Conservation (phyloP, 2,113 vertebrate genomes). For the Dipodomys stephensi region DNA sequence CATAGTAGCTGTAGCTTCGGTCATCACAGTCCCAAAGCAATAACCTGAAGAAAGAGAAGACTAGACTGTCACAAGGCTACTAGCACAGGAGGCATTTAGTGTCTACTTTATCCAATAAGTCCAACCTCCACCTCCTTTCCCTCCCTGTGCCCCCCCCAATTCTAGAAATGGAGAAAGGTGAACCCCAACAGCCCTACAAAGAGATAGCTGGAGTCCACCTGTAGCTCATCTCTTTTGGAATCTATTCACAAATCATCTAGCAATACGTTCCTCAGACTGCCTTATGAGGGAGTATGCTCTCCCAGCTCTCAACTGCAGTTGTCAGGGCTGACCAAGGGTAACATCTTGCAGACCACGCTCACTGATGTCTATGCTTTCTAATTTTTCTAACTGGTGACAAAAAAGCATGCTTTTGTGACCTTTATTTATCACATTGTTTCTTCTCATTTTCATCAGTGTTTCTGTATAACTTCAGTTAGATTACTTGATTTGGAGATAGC, state of each 20-base stretch:
- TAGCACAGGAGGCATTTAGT: not conserved
- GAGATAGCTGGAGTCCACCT: not conserved
- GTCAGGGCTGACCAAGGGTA: not conserved
- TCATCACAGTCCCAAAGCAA: slow-evolving; percentile 99
- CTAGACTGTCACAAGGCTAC: not conserved
- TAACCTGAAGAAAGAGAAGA: slow-evolving; percentile 86
- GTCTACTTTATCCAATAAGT: not conserved
- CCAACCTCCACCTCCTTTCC: not conserved
- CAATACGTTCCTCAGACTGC: not conserved
- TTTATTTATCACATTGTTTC: not conserved
- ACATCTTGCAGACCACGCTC: not conserved
- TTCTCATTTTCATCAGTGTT: slow-evolving; percentile 2
- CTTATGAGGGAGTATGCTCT: not conserved
- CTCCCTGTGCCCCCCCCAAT: not conserved
- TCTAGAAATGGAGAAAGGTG: not conserved
- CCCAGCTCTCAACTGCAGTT: not conserved
- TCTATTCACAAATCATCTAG: not conserved
- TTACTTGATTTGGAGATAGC: slow-evolving; percentile 35
- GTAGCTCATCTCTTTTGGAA: not conserved
- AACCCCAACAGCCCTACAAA: not conserved
- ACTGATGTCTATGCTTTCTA: not conserved
- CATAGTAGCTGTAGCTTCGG: slow-evolving; percentile 97
- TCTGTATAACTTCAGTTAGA: not conserved
- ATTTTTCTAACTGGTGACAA: not conserved
- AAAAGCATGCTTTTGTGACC: not conserved